These are phyloP conservation scores for Venusia cambrica DNA, from an alignment of 2,888 invertebrate species.

Conservation along the genomic window DNA sequence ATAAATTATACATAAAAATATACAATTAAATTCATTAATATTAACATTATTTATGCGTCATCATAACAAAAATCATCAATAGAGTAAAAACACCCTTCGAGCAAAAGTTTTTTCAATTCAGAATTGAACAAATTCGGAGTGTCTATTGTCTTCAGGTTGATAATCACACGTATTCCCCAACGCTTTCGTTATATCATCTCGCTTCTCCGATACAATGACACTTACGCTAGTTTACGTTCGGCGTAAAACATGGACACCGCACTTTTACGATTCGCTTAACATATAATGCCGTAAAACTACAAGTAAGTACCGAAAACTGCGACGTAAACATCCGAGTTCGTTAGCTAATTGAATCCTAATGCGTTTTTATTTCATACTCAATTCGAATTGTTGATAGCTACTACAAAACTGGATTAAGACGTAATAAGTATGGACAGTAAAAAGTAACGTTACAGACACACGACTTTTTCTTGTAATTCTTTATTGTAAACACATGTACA, in stretches of 20 bases:
- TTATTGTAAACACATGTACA: too few relatives aligned
- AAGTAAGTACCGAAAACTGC: conserved; percentile 59
- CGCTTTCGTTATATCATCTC: conserved; percentile 51
- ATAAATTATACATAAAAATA: too few relatives aligned
- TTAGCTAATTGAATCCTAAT: conserved; percentile 66
- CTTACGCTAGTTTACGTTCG: conserved; percentile 59
- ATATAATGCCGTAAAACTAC: conserved; percentile 67
- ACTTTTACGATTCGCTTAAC: conserved; percentile 73
- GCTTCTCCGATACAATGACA: conserved; percentile 54
- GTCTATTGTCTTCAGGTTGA: too few relatives aligned
- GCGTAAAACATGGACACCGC: conserved; percentile 65
- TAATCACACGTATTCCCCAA: too few relatives aligned
- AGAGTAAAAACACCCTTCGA: too few relatives aligned
- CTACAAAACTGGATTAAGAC: conserved; percentile 9
- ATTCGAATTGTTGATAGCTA: conserved; percentile 42
- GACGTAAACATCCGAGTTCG: conserved; percentile 60
- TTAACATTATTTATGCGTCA: too few relatives aligned
- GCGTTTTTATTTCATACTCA: conserved; percentile 40
- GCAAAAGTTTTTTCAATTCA: too few relatives aligned
- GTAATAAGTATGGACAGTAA: conserved; percentile 6
- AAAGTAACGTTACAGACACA: not conserved
- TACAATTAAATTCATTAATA: too few relatives aligned
- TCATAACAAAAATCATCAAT: too few relatives aligned
- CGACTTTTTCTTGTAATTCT: not conserved
- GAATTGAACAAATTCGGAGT: too few relatives aligned